Evolutionary conservation across 2,888 invertebrate genomes (phyloP).

Genomic region (Clitarchus hookeri): DNA sequence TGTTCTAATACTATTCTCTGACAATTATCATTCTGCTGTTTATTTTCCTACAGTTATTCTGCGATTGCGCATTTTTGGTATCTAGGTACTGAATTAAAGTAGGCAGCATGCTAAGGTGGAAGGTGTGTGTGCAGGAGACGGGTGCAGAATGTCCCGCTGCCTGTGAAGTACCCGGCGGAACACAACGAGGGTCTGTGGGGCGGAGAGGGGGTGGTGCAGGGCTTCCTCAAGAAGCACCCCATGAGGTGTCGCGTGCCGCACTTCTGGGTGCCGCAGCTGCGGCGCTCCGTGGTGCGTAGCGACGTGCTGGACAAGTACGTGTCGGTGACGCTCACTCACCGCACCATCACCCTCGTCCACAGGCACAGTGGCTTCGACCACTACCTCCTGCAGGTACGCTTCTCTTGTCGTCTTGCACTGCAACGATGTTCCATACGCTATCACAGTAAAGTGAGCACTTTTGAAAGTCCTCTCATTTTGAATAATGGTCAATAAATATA

Average conservation of each 20-base stretch:
- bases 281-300: slow-evolving; percentile 82
- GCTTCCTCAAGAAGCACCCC: slow-evolving; percentile 70
- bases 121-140: slow-evolving; percentile 56
- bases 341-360: slow-evolving; percentile 84
- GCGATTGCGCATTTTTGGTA: too few species aligned
- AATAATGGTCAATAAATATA: too few species aligned
- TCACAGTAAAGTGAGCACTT: too few species aligned
- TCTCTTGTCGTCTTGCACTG: slow-evolving; percentile 10
- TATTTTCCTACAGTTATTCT: too few species aligned
- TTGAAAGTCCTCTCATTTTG: too few species aligned
- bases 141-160: slow-evolving; percentile 77
- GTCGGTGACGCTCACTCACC: slow-evolving; percentile 79
- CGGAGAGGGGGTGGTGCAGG: slow-evolving; percentile 92
- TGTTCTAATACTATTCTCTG: too few species aligned
- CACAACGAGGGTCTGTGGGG: slow-evolving; percentile 91
- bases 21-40: too few species aligned
- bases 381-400: slow-evolving; percentile 80
- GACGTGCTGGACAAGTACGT: slow-evolving; percentile 87
- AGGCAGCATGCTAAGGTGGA: too few species aligned
- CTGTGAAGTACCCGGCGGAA: slow-evolving; percentile 77
- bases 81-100: too few species aligned
- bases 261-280: slow-evolving; percentile 86
- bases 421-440: neutral
- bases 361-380: slow-evolving; percentile 92
- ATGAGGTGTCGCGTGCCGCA: slow-evolving; percentile 72